These are phyloP conservation scores for Sapajus apella DNA, from an alignment of 2,113 vertebrate species.

Conservation along the genomic window DNA sequence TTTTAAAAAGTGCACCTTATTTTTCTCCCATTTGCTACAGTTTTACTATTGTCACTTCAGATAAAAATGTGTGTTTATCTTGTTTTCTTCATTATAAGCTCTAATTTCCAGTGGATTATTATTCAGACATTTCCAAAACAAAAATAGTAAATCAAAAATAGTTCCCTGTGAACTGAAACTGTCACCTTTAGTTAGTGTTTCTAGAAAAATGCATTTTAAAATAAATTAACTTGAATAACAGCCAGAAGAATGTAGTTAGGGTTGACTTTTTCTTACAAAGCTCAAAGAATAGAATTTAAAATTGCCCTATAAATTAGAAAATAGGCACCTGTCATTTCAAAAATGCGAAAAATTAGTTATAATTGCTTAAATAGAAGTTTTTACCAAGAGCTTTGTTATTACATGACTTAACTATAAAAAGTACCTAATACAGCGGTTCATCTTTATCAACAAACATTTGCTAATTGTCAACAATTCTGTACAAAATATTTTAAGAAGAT, in stretches of 20 bases:
- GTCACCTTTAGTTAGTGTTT: constrained; percentile 60
- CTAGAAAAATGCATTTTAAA: constrained; percentile 52
- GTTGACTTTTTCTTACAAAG: constrained; percentile 6
- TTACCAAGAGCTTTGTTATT: neutral
- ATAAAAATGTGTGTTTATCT: constrained; percentile 56
- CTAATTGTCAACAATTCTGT: neutral
- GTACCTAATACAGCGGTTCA: neutral
- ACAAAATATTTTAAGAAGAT: neutral
- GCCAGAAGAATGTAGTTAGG: neutral
- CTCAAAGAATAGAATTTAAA: constrained; percentile 5
- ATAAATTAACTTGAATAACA: constrained; percentile 55
- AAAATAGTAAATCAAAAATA: constrained; percentile 55
- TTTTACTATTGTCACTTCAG: constrained; percentile 52
- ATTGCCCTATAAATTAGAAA: neutral
- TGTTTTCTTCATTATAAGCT: constrained; percentile 40
- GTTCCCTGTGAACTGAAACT: constrained; percentile 58
- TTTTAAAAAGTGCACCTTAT: constrained; percentile 53
- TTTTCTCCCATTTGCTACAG: constrained; percentile 43
- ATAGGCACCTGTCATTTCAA: neutral
- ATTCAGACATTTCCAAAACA: constrained; percentile 61
- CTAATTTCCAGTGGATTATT: constrained; percentile 42
- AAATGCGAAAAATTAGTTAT: constrained; percentile 13
- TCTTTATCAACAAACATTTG: neutral
- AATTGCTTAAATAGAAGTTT: constrained; percentile 21
- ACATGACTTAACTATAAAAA: neutral